phyloP scores from a whole-genome alignment of 2,888 invertebrate species.

The Eilema depressum region DNA sequence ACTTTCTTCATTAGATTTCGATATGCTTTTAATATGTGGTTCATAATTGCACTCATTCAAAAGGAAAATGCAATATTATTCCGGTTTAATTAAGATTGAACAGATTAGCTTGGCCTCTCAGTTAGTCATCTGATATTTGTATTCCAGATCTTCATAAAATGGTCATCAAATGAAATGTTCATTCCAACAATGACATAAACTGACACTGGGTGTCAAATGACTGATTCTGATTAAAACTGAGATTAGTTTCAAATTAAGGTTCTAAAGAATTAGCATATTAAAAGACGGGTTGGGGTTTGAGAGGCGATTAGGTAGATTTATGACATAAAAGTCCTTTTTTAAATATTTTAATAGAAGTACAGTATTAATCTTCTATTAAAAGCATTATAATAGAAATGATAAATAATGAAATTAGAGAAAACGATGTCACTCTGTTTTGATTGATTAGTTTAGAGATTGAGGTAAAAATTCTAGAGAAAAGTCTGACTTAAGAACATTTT shows the following conservation, averaged over 20 bases:
- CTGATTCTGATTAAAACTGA: conserved; percentile 61
- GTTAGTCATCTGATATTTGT: neutral
- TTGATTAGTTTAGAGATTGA: neutral
- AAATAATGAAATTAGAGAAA: neutral
- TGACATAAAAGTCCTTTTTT: neutral
- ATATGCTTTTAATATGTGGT: neutral
- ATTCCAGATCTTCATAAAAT: conserved; percentile 28
- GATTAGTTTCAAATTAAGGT: conserved; percentile 52
- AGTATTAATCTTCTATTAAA: neutral
- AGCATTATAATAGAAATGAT: neutral
- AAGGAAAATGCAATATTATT: conserved; percentile 24
- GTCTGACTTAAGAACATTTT: neutral
- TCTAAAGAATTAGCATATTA: conserved; percentile 54
- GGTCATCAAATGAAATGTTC: conserved; percentile 53
- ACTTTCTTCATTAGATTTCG: neutral
- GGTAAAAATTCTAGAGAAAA: neutral
- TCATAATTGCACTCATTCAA: neutral
- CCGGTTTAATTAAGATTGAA: conserved; percentile 41
- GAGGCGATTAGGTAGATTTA: neutral
- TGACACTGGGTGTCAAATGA: conserved; percentile 57
- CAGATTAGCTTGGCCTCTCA: conserved; percentile 13
- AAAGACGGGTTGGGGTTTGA: conserved; percentile 37
- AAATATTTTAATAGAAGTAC: neutral
- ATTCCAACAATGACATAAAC: conserved; percentile 59
- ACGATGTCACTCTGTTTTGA: neutral